Percentiles rank a stretch among this genome's conserved stretches.
Conservation (phyloP, 2,797 vertebrate genomes). For the Micrastur ruficollis region DNA sequence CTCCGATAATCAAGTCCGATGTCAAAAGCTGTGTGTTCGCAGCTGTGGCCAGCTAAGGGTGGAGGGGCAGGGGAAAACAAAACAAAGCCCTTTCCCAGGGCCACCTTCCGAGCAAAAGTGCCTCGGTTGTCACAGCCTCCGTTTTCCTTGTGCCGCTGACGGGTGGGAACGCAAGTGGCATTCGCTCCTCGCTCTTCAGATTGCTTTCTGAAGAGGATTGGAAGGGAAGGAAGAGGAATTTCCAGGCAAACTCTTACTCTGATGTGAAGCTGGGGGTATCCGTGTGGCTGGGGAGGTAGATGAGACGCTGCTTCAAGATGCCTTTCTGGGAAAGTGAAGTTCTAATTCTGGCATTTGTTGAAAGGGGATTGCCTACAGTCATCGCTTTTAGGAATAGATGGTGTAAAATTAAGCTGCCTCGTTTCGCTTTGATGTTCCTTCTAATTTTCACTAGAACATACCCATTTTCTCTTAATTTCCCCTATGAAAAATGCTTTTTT, state of each 20-base stretch:
- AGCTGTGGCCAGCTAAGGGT: background rate
- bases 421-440: background rate
- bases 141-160: background rate
- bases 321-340: background rate
- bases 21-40: background rate
- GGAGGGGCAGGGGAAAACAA: background rate
- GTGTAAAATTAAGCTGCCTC: background rate
- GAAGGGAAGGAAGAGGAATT: background rate
- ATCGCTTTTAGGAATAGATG: background rate
- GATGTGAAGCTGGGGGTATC: background rate
- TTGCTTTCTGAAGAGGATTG: background rate
- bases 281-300: background rate
- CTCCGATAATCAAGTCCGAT: background rate
- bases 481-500: background rate
- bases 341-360: background rate
- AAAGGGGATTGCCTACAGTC: background rate
- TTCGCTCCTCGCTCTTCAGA: accelerated
- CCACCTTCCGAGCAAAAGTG: background rate
- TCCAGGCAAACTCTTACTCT: accelerated
- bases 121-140: background rate
- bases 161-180: background rate
- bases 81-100: background rate
- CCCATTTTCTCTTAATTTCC: background rate
- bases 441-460: background rate
- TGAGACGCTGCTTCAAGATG: background rate